These are phyloP conservation scores for Camelus bactrianus DNA, from an alignment of 2,113 vertebrate species.

Conservation along the genomic window DNA sequence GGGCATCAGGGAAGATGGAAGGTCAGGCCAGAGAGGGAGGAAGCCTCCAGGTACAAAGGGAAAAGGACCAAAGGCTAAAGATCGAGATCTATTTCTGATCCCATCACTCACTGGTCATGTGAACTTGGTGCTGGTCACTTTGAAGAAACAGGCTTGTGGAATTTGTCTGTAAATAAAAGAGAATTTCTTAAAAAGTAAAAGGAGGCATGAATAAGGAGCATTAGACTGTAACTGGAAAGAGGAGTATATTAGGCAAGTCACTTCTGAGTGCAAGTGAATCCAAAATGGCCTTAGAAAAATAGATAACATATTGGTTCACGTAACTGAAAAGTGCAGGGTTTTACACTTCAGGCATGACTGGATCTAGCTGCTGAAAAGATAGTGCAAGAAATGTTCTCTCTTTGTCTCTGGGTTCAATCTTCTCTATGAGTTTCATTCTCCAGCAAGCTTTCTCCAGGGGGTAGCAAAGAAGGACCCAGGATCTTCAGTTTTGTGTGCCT, in stretches of 20 bases:
- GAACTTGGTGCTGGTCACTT: neutral
- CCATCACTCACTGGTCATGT: neutral
- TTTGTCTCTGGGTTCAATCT: neutral
- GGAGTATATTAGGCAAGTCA: neutral
- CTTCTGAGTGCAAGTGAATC: neutral
- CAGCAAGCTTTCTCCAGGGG: neutral
- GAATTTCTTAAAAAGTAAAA: neutral
- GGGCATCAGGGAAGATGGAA: neutral
- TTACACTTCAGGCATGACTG: neutral
- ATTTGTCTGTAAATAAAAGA: neutral
- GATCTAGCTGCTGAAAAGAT: neutral
- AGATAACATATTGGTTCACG: neutral
- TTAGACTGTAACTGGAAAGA: neutral
- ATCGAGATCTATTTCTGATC: neutral
- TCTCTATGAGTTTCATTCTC: neutral
- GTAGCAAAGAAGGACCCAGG: neutral
- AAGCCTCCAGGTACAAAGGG: neutral
- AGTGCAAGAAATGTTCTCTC: neutral
- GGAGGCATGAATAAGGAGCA: neutral
- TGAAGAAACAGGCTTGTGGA: neutral
- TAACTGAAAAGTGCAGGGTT: neutral
- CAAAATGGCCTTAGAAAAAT: conserved; percentile 6
- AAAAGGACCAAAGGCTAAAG: neutral
- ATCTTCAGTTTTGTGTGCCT: neutral
- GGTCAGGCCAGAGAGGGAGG: neutral